Evolutionary conservation across 1,140 invertebrate genomes (phyloP), one percentile per base, ranked within the genome.

Genomic region (Apis florea): DNA sequence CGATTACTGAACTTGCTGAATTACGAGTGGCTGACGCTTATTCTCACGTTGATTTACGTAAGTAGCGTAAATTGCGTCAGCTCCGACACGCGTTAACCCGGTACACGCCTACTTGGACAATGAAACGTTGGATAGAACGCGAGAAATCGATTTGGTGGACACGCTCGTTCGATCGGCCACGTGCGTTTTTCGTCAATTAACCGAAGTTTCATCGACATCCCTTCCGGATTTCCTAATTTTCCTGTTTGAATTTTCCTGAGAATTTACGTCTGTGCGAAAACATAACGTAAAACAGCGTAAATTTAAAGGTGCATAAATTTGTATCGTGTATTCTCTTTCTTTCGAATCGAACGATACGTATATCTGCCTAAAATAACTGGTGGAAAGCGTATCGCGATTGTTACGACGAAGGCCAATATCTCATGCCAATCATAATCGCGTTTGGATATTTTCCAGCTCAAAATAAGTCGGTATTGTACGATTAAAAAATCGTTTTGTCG

Each of bases 1-100:
- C 24, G 24, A 64, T 64, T 51, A 54, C 51, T 5, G 13, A 10
- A 9, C 2, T 63, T n/a, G 26, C 12, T 49, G 31, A 66, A 24
- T 66, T 40, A 40, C 61, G 24, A 58, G 3, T 12, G 17, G n/a
- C 19, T n/a, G 53, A 21, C 26, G 69, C 19, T 19, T 56, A 40
- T 77, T 69, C 64, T 68, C 75, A 68, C 64, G 75, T 77, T 66
- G 75, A 66, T 77, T 77, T 66, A 77, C 75, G 75, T 19, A 68
- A 77, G 64, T 77, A 69, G 64, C 64, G 75, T 69, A 68, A 77
- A 77, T 77, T 77, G 56, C 75, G n/a, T 53, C 21, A 31, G 24
- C 24, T 24, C 64, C 54, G 64, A 15, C 26, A 2, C 63, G 49
- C 12, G 64, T 77, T 58, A 59, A 59, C 24, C 31, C 75, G 66